Conservation (phyloP, 1,140 invertebrate genomes). For the Nephila pilipes region DNA sequence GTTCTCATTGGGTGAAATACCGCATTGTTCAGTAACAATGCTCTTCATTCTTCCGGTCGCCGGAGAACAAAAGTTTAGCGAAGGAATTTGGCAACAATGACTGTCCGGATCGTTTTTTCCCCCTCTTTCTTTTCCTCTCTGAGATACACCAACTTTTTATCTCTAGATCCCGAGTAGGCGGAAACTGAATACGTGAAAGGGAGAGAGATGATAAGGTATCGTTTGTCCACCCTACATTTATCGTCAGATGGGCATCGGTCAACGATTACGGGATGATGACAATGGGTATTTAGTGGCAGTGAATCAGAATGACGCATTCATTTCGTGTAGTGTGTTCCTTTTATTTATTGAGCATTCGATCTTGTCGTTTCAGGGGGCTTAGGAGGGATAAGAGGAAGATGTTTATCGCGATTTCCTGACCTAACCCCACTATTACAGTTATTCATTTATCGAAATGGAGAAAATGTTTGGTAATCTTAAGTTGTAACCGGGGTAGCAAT, state of each 20-base stretch:
- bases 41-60: constrained; percentile 3
- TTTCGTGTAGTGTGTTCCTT: not conserved
- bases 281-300: constrained; percentile 29
- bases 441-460: not conserved
- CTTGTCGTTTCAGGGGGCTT: not conserved
- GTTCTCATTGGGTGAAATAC: not conserved
- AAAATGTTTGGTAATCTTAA: too few relatives aligned
- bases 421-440: not conserved
- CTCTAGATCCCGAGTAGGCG: not conserved
- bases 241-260: constrained; percentile 29
- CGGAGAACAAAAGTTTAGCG: not conserved
- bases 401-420: not conserved
- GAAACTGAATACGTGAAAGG: not conserved
- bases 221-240: constrained; percentile 11
- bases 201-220: constrained; percentile 18
- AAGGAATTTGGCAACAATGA: constrained; percentile 23
- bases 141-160: not conserved
- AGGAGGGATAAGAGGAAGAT: not conserved
- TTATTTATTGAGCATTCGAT: not conserved
- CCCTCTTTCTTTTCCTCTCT: not conserved
- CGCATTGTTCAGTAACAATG: constrained; percentile 12
- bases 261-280: constrained; percentile 34
- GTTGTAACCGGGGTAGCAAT: too few relatives aligned
- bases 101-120: not conserved
- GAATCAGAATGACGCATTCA: not conserved